Percentiles rank a stretch among this genome's conserved stretches.
These are phyloP conservation scores for Cecidostiba fungosa DNA, from an alignment of 2,888 invertebrate species.

Conservation along the genomic window DNA sequence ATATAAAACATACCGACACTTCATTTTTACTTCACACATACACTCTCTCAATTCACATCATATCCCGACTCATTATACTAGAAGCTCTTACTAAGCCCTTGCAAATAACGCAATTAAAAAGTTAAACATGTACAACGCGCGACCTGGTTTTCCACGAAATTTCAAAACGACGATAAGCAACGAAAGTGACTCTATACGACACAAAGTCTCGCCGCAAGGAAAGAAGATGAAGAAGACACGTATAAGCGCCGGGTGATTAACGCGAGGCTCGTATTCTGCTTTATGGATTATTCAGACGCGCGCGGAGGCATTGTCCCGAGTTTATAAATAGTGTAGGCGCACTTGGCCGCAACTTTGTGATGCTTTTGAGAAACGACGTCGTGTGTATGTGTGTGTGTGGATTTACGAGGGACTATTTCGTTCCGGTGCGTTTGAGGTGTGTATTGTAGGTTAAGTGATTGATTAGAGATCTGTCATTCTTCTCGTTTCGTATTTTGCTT, in stretches of 20 bases:
- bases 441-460: background rate
- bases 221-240: background rate
- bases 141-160: background rate
- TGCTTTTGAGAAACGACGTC: background rate
- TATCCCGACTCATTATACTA: no score
- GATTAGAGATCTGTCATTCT: no score
- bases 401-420: background rate
- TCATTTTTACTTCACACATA: no score
- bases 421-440: background rate
- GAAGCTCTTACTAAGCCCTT: no score
- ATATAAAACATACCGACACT: no score
- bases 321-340: constrained; percentile 10
- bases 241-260: background rate
- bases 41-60: no score
- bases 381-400: background rate
- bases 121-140: background rate
- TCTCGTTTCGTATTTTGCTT: no score
- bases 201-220: background rate
- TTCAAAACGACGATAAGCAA: background rate
- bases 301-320: constrained; percentile 1
- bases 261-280: background rate
- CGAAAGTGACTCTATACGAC: background rate
- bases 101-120: background rate
- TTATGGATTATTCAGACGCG: constrained; percentile 23
- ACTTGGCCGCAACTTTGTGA: background rate